phyloP scores from a whole-genome alignment of 1,140 invertebrate species.

The Planococcus citri region DNA sequence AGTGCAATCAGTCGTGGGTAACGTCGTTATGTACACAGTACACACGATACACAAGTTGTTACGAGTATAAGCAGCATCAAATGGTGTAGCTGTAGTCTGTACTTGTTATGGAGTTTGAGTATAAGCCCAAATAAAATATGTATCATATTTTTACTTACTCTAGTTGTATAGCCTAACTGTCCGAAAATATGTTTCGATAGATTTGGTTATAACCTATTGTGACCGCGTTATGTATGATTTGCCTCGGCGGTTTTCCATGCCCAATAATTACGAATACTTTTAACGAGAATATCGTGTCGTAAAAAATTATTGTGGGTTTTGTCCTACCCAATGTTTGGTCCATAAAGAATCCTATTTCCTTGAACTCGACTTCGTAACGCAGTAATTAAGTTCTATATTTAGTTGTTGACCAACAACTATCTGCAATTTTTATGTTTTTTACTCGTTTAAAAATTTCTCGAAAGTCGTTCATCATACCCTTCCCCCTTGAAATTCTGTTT shows the following conservation, averaged over 20 bases:
- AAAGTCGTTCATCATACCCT: too few species aligned
- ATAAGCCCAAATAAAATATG: too few species aligned
- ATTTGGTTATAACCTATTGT: neutral
- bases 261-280: neutral
- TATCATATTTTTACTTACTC: too few species aligned
- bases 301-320: neutral
- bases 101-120: neutral
- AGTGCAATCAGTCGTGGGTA: neutral
- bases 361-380: too few species aligned
- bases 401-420: too few species aligned
- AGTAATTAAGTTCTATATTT: too few species aligned
- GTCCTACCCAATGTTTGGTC: neutral
- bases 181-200: neutral
- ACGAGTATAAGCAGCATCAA: too few species aligned
- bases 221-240: neutral
- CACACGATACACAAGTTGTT: neutral
- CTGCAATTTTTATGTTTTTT: too few species aligned
- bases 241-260: neutral
- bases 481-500: too few species aligned
- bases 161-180: neutral
- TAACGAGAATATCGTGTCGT: neutral
- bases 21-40: neutral
- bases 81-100: too few species aligned
- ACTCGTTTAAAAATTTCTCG: too few species aligned
- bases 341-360: neutral